Percentiles rank a stretch among this genome's conserved stretches.
Conservation (phyloP, 2,113 vertebrate species). For the Gallinago undulata region DNA sequence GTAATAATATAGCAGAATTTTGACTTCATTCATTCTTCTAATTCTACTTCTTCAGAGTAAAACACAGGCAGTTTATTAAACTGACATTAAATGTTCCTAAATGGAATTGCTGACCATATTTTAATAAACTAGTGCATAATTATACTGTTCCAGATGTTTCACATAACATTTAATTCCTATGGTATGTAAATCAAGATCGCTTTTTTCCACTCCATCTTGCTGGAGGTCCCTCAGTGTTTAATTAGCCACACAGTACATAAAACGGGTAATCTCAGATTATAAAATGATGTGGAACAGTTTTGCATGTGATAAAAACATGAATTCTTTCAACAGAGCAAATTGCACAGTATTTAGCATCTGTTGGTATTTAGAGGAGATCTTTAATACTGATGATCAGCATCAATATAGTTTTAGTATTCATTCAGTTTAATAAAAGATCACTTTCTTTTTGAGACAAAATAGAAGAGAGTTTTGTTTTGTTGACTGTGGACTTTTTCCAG, state of each 20-base stretch:
- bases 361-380: neutral
- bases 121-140: neutral
- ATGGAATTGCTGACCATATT: neutral
- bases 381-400: neutral
- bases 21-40: neutral
- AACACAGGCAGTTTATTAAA: neutral
- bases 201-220: neutral
- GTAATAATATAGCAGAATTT: neutral
- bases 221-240: neutral
- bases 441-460: slow-evolving; percentile 25
- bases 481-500: neutral
- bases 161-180: neutral
- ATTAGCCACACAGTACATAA: neutral
- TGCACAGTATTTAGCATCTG: fast-evolving
- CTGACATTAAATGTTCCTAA: neutral
- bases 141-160: neutral
- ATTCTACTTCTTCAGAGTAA: neutral
- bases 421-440: neutral
- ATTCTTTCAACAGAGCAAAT: neutral
- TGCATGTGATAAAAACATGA: neutral
- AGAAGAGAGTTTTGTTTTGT: neutral
- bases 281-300: neutral
- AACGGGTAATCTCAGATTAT: neutral
- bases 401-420: neutral
- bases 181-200: neutral